Evolutionary conservation across 2,113 vertebrate species (phyloP).

Genomic region (Cnemophilus loriae): DNA sequence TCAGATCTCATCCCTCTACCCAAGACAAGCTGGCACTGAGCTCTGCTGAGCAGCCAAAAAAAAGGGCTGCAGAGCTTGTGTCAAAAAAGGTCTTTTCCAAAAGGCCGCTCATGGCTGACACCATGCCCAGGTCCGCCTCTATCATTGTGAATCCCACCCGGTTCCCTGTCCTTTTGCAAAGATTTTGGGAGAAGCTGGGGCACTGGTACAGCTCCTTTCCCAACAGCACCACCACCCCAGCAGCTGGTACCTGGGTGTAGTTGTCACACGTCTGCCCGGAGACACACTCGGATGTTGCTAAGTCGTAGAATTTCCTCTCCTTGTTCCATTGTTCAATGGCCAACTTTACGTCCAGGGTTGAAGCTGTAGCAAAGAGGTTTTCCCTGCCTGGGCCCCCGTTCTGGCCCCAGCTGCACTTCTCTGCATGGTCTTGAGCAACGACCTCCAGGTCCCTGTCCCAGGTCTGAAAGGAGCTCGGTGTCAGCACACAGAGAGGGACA

Average conservation of each 20-base stretch:
- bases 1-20: neutral
- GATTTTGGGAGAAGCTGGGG: neutral
- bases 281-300: neutral
- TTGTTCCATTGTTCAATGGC: conserved; percentile 64
- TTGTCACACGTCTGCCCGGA: conserved; percentile 58
- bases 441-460: conserved; percentile 69
- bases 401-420: conserved; percentile 69
- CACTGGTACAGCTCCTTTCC: neutral
- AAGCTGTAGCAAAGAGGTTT: conserved; percentile 68
- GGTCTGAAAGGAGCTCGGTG: conserved; percentile 42
- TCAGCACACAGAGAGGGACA: neutral
- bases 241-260: conserved; percentile 71
- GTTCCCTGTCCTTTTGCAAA: neutral
- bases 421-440: conserved; percentile 57
- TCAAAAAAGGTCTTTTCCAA: neutral
- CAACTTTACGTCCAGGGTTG: conserved; percentile 45
- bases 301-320: conserved; percentile 61
- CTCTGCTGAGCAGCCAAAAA: neutral
- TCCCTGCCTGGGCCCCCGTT: conserved; percentile 16
- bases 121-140: accelerated
- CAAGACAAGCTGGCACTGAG: neutral
- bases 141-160: neutral
- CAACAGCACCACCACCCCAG: neutral
- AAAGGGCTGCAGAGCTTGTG: neutral
- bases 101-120: neutral